phyloP scores from a whole-genome alignment of 2,113 vertebrate species.

The Phodopus roborovskii region DNA sequence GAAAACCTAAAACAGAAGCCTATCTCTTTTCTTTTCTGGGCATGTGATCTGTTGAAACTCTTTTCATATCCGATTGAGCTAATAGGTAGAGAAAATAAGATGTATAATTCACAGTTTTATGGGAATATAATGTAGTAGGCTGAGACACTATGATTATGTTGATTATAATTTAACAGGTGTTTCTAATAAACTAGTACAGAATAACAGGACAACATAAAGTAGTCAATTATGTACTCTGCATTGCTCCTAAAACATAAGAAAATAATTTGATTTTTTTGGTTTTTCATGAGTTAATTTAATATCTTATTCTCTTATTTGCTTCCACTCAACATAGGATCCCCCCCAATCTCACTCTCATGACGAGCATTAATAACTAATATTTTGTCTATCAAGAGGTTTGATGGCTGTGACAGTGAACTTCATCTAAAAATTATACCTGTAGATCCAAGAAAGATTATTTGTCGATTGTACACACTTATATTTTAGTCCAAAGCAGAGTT shows the following conservation, averaged over 20 bases:
- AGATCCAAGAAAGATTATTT: not conserved
- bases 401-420: not conserved
- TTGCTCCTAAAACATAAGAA: not conserved
- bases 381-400: not conserved
- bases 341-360: not conserved
- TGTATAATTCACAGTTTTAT: not conserved
- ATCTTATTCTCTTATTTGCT: constrained; percentile 27
- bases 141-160: not conserved
- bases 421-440: not conserved
- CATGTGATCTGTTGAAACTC: not conserved
- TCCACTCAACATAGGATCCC: not conserved
- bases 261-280: not conserved
- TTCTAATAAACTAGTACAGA: not conserved
- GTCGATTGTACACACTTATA: not conserved
- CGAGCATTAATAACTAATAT: not conserved
- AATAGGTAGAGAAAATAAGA: not conserved
- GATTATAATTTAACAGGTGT: not conserved
- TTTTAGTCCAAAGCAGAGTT: constrained; percentile 23
- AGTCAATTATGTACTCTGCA: not conserved
- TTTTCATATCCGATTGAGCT: not conserved
- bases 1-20: not conserved
- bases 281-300: not conserved
- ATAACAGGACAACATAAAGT: no score
- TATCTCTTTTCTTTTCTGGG: not conserved
- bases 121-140: not conserved